Conservation (phyloP, 1,140 invertebrate genomes). For the Zaprionus taronus region DNA sequence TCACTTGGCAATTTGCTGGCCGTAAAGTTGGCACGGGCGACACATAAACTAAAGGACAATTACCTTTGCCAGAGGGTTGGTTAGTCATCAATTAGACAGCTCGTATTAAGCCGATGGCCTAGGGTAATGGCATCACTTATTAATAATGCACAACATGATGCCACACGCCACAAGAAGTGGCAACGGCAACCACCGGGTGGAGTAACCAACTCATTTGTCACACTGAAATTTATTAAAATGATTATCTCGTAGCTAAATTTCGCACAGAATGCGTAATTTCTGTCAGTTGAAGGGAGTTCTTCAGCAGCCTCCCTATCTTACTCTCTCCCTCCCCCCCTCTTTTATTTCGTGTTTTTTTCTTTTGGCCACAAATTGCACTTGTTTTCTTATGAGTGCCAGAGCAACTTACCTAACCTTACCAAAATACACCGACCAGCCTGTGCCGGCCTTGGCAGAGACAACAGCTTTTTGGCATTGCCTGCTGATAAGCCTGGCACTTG, state of each 20-base stretch:
- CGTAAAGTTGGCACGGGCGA: slow-evolving; percentile 26
- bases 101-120: slow-evolving; percentile 9
- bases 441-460: slow-evolving; percentile 22
- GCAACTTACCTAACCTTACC: slow-evolving; percentile 4
- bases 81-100: slow-evolving; percentile 48
- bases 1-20: slow-evolving; percentile 17
- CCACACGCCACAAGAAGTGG: slow-evolving; percentile 15
- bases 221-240: slow-evolving; percentile 82
- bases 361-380: slow-evolving; percentile 42
- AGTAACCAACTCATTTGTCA: slow-evolving; percentile 71
- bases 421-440: too few species aligned
- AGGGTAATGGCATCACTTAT: slow-evolving; percentile 52
- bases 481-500: slow-evolving; percentile 32
- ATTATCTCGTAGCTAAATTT: slow-evolving; percentile 80
- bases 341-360: slow-evolving; percentile 16
- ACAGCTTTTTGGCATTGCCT: slow-evolving; percentile 44
- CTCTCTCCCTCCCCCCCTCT: background rate
- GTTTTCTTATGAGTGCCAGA: slow-evolving; percentile 32
- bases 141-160: slow-evolving; percentile 69
- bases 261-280: slow-evolving; percentile 81
- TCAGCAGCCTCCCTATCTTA: background rate
- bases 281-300: slow-evolving; percentile 31
- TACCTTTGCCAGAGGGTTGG: slow-evolving; percentile 2
- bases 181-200: background rate
- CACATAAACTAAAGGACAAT: slow-evolving; percentile 44